These are phyloP conservation scores for Sphenopsis melanotis DNA, from an alignment of 2,797 vertebrate genomes.

Conservation along the genomic window DNA sequence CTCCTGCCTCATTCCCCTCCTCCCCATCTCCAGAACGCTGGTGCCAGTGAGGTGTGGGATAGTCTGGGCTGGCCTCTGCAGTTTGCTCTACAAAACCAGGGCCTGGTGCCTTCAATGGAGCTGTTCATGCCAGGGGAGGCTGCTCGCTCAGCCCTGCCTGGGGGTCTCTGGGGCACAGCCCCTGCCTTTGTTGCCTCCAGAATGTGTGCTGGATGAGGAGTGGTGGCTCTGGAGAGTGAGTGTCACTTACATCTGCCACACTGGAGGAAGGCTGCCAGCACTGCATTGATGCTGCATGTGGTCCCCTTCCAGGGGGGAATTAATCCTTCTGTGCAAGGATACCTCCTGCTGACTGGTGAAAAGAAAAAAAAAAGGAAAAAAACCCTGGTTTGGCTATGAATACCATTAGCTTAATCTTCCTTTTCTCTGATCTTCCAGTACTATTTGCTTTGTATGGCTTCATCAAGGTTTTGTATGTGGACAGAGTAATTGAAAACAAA, in stretches of 20 bases:
- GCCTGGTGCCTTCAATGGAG: neutral
- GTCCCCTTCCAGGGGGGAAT: constrained; percentile 35
- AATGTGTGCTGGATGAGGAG: constrained; percentile 23
- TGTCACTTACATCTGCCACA: constrained; percentile 46
- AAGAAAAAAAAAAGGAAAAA: neutral
- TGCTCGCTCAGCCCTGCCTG: neutral
- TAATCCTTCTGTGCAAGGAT: constrained; percentile 51
- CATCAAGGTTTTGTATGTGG: constrained; percentile 63
- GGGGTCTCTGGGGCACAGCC: constrained; percentile 13
- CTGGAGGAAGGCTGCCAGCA: constrained; percentile 41
- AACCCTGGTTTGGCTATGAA: neutral
- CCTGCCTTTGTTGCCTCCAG: neutral
- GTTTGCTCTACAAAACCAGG: neutral
- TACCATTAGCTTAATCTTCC: constrained; percentile 32
- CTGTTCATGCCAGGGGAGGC: neutral
- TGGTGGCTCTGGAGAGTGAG: constrained; percentile 12
- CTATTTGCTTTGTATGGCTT: constrained; percentile 59
- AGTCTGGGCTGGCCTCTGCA: neutral
- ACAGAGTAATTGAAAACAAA: constrained; percentile 77
- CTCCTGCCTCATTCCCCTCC: neutral
- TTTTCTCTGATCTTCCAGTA: constrained; percentile 62
- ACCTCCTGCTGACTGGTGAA: constrained; percentile 54
- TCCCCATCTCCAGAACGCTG: neutral
- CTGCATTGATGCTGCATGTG: constrained; percentile 52
- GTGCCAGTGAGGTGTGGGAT: neutral